A percentile compares a stretch with the other conserved stretches of the same genome.
Conservation (phyloP, 2,888 invertebrate species). For the Carpatolechia fugitivella region DNA sequence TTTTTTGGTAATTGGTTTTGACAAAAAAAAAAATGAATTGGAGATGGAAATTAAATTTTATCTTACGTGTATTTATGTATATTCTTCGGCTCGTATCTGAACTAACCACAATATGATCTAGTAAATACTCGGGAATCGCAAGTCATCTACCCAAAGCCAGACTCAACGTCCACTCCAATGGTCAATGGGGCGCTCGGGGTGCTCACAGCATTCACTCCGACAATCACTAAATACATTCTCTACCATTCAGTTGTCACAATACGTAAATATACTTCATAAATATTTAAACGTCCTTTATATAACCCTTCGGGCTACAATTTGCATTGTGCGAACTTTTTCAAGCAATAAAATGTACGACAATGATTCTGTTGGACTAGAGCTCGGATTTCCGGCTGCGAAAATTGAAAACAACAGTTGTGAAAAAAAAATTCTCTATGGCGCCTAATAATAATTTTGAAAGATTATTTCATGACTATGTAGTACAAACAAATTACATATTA, state of each 20-base stretch:
- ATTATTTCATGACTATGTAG: no score
- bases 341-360: slow-evolving; percentile 17
- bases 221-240: slow-evolving; percentile 57
- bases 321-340: slow-evolving; percentile 29
- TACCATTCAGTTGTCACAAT: slow-evolving; percentile 68
- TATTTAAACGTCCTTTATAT: slow-evolving; percentile 64
- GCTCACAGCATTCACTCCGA: slow-evolving; percentile 40
- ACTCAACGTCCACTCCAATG: slow-evolving; percentile 44
- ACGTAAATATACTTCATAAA: slow-evolving; percentile 68
- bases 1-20: no score
- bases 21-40: no score
- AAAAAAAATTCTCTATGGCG: background rate
- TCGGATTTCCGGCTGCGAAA: slow-evolving; percentile 21
- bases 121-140: background rate
- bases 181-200: slow-evolving; percentile 55
- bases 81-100: background rate
- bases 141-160: background rate
- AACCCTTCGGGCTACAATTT: slow-evolving; percentile 42
- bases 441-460: no score
- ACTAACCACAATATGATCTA: background rate
- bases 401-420: background rate
- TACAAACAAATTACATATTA: no score
- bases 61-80: no score
- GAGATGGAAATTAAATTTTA: no score
- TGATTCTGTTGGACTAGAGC: slow-evolving; percentile 14